A percentile compares a stretch with the other conserved stretches of the same genome.
Conservation (phyloP, 1,140 invertebrate species). For the Trichomalopsis sarcophagae region DNA sequence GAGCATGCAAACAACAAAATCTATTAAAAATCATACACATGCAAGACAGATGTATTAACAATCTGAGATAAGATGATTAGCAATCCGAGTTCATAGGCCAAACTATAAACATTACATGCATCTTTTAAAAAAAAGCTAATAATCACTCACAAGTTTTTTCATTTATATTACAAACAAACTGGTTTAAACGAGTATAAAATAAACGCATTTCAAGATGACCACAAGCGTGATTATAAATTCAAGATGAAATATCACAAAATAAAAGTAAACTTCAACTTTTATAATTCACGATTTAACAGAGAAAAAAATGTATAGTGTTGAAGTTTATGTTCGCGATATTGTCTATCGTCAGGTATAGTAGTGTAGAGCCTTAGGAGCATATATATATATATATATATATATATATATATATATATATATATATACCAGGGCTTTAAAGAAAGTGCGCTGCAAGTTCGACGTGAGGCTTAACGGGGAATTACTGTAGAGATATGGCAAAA, state of each 20-base stretch:
- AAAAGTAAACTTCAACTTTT: not conserved
- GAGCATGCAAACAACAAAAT: too few relatives aligned
- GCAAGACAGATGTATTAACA: too few relatives aligned
- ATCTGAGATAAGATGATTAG: too few relatives aligned
- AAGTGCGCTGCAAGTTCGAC: not conserved
- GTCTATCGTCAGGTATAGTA: not conserved
- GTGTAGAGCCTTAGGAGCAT: not conserved
- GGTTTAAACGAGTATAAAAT: too few relatives aligned
- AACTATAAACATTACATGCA: too few relatives aligned
- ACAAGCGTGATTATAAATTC: not conserved
- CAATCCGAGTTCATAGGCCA: too few relatives aligned
- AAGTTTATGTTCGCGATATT: not conserved
- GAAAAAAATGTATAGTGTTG: not conserved
- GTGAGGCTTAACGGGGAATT: not conserved
- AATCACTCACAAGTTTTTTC: too few relatives aligned
- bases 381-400: too few relatives aligned
- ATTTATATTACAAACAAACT: too few relatives aligned
- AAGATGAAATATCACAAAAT: not conserved
- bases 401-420: too few relatives aligned
- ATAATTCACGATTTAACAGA: not conserved
- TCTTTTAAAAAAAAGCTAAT: too few relatives aligned
- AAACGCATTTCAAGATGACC: not conserved
- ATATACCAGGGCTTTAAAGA: not conserved
- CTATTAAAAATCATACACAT: too few relatives aligned
- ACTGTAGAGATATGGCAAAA: not conserved